Base-by-base conservation (phyloP, 1,140 invertebrate species). In the Drosophila kikkawai region DNA sequence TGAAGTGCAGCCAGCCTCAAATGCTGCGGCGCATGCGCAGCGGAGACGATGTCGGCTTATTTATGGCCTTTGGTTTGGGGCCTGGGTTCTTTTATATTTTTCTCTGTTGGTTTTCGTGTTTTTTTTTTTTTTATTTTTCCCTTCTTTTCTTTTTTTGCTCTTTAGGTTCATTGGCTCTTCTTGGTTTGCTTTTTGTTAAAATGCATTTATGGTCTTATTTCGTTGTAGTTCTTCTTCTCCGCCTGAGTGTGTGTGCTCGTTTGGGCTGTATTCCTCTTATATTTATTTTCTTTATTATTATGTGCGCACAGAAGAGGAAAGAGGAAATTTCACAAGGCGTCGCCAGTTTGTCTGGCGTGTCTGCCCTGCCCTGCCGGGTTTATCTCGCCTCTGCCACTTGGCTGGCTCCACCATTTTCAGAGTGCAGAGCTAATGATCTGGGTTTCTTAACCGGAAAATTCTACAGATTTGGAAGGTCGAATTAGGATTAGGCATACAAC, bases 281-380 rank as follows among this genome's bases (percentile, higher is more conserved):
- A 84, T 90, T 90, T 88, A 88, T 84, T 88, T 88, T 88, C 78
- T 75, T 88, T 88, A 81, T 88, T 88, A 84, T 88, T 88, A 61
- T 80, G 67, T 79, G 78, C 81, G 78, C 82, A 83, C 69, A 57
- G 80, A 57, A 81, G 78, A 79, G 58, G 69, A 68, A 37, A 79
- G 81, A 81, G 26, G 26, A 70, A 90, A 79, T 88, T 91, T 91
- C 87, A 75, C 87, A 91, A 87, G 67, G 87, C 87, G 87, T 91
- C 87, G 87, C 87, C 87, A 91, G 87, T 75, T 75, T 91, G 87
- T 91, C 87, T 91, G 87, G 87, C 87, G 53, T 64, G 85, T 68
- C 78, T 74, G 50, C 64, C 67, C 17, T 19, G 51, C 51, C 51
- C 51, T 22, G 53, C 6, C 29, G 17, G 73, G 26, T 50, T 59